Percentiles rank a stretch among this genome's conserved stretches.
Evolutionary conservation across 1,140 invertebrate species (phyloP).

Genomic region (Nephila pilipes): DNA sequence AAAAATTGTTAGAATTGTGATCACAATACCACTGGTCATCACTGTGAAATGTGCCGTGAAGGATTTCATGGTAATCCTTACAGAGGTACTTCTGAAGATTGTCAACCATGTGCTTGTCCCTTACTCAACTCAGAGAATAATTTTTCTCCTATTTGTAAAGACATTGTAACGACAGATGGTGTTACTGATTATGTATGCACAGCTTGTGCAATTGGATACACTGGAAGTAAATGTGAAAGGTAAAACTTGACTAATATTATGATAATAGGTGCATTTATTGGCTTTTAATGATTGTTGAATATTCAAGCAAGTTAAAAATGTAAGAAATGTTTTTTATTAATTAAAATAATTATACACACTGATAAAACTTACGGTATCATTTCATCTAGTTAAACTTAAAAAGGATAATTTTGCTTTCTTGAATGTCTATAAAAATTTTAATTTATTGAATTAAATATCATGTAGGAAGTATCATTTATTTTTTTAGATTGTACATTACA

Average conservation of each 20-base stretch:
- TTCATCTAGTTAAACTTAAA: no score
- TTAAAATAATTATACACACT: no score
- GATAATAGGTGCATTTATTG: no score
- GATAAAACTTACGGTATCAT: no score
- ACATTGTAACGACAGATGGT: constrained; percentile 78
- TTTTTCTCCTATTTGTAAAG: constrained; percentile 92
- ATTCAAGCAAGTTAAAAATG: no score
- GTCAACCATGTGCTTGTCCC: constrained; percentile 94
- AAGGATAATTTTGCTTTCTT: no score
- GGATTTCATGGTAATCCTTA: constrained; percentile 96
- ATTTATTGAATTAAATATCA: no score
- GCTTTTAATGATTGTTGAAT: no score
- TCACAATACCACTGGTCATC: constrained; percentile 87
- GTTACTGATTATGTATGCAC: constrained; percentile 90
- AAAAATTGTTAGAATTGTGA: constrained; percentile 85
- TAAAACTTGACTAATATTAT: constrained; percentile 81
- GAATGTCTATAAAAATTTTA: no score
- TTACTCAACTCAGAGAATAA: constrained; percentile 88
- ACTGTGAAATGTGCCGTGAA: constrained; percentile 92
- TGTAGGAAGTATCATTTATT: no score
- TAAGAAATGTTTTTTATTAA: no score
- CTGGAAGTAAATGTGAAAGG: constrained; percentile 95
- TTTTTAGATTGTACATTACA: no score
- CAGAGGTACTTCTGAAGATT: constrained; percentile 88
- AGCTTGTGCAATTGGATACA: constrained; percentile 93